These are phyloP conservation scores for Scaptomyza parva DNA, from an alignment of 2,888 invertebrate genomes.

Conservation along the genomic window DNA sequence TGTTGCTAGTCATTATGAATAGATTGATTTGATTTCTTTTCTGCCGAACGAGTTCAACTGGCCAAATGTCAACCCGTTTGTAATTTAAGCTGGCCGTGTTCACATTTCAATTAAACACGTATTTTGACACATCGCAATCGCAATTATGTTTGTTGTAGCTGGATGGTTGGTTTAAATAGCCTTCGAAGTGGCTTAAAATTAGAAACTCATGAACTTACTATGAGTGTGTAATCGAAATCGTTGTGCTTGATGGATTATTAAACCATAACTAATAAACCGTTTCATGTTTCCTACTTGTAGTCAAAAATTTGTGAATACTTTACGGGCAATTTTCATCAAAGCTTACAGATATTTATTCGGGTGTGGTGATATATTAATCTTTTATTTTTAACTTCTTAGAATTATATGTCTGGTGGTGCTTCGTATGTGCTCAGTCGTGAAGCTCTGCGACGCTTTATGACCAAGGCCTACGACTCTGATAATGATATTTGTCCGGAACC, in stretches of 20 bases:
- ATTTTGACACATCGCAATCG: constrained; percentile 58
- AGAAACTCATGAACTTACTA: neutral
- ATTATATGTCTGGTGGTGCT: constrained; percentile 96
- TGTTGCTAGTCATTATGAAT: neutral
- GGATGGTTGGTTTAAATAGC: constrained; percentile 25
- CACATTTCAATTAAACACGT: constrained; percentile 38
- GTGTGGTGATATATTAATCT: neutral
- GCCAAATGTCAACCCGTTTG: constrained; percentile 31
- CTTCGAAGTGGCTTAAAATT: constrained; percentile 45
- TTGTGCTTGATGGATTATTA: constrained; percentile 29
- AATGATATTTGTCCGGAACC: constrained; percentile 84
- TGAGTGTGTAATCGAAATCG: constrained; percentile 19
- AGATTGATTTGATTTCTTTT: neutral
- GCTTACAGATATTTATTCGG: too few relatives aligned
- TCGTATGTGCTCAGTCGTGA: constrained; percentile 96
- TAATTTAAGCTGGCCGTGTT: constrained; percentile 19
- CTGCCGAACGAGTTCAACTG: neutral
- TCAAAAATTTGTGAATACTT: constrained; percentile 1
- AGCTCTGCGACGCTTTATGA: constrained; percentile 91
- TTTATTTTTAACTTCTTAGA: constrained; percentile 81
- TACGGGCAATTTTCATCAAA: constrained; percentile 15
- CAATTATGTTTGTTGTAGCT: constrained; percentile 17
- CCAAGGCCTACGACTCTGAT: constrained; percentile 88
- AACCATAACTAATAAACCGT: constrained; percentile 48
- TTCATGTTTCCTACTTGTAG: constrained; percentile 36